Percentiles rank a stretch among this genome's conserved stretches.
These are phyloP conservation scores for Cydia pomonella DNA, from an alignment of 1,140 invertebrate genomes.

Conservation along the genomic window DNA sequence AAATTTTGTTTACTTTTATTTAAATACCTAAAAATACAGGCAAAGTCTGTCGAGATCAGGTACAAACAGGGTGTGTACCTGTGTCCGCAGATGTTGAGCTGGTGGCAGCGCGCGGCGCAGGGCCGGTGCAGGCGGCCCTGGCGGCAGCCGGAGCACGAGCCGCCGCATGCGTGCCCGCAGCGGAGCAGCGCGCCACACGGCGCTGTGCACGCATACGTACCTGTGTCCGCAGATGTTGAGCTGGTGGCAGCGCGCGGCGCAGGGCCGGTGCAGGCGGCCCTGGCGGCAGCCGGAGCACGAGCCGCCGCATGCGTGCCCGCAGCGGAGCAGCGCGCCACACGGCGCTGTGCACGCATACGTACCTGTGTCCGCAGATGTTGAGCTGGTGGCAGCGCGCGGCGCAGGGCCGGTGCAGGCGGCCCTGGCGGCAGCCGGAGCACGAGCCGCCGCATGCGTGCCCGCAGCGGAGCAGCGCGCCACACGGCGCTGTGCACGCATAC, in stretches of 20 bases:
- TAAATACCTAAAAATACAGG: no score
- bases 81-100: slow-evolving; percentile 84
- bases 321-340: slow-evolving; percentile 77
- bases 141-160: slow-evolving; percentile 82
- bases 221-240: slow-evolving; percentile 84
- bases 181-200: slow-evolving; percentile 74
- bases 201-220: no score
- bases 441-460: slow-evolving; percentile 82
- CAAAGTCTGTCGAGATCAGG: no score
- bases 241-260: slow-evolving; percentile 82
- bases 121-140: slow-evolving; percentile 83
- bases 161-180: slow-evolving; percentile 83
- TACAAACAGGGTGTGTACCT: slow-evolving; percentile 68
- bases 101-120: slow-evolving; percentile 83
- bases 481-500: slow-evolving; percentile 80
- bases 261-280: slow-evolving; percentile 83
- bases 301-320: slow-evolving; percentile 83
- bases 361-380: slow-evolving; percentile 85
- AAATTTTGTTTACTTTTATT: no score
- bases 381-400: slow-evolving; percentile 80
- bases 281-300: slow-evolving; percentile 82
- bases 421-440: slow-evolving; percentile 82
- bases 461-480: slow-evolving; percentile 78
- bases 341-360: slow-evolving; percentile 77
- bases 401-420: slow-evolving; percentile 84